Conservation (phyloP, 92 coral and sea anemone genomes). For the Porites cylindrica region DNA sequence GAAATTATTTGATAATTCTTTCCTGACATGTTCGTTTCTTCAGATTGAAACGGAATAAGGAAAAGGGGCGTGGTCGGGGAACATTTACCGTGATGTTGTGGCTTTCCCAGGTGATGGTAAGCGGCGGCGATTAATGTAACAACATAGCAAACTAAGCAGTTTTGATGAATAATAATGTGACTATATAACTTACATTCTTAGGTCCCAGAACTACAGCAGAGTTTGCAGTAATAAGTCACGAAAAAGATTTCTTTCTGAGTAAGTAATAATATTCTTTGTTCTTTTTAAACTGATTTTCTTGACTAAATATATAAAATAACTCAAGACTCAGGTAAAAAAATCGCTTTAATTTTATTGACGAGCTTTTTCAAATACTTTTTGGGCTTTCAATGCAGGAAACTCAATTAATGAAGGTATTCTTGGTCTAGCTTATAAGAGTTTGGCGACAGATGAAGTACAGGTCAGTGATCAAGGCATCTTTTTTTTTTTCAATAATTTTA, state of each 20-base stretch:
- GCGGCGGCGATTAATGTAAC: background rate
- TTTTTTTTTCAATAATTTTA: background rate
- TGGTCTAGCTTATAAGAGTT: constrained; percentile 90
- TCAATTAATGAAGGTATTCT: constrained; percentile 96
- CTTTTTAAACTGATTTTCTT: too few species aligned
- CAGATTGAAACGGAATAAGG: constrained; percentile 96
- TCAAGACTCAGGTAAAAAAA: background rate
- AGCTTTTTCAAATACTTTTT: background rate
- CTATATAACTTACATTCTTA: constrained; percentile 4
- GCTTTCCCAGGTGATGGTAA: constrained; percentile 92
- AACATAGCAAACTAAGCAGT: too few species aligned
- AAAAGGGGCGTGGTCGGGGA: constrained; percentile 97
- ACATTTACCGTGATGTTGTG: constrained; percentile 81
- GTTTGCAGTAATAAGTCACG: constrained; percentile 93
- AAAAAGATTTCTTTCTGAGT: constrained; percentile 92
- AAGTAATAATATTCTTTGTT: constrained; percentile 23
- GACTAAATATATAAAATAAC: too few species aligned
- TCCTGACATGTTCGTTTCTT: background rate
- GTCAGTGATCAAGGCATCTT: constrained; percentile 22
- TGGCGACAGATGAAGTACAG: constrained; percentile 94
- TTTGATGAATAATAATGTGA: too few species aligned
- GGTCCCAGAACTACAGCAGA: constrained; percentile 92
- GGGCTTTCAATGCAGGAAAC: constrained; percentile 65
- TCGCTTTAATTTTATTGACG: background rate
- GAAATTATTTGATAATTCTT: too few species aligned